These are phyloP conservation scores for Zoanthus gigantus DNA, from an alignment of 92 coral and sea anemone genomes.

Conservation along the genomic window DNA sequence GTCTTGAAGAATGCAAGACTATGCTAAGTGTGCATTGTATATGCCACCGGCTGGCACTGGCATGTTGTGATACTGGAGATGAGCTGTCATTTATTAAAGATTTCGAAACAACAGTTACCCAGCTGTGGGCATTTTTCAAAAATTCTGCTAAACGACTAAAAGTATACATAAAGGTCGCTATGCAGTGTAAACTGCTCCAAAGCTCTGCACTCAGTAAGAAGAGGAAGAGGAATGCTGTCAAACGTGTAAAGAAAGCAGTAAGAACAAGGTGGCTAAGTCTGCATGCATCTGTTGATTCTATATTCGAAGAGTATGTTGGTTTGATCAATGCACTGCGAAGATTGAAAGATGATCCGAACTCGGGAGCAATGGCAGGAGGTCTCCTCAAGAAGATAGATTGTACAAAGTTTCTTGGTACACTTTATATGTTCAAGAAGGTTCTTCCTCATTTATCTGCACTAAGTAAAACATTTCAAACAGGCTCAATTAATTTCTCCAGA, in stretches of 20 bases:
- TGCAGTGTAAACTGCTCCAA: constrained; percentile 1
- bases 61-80: constrained; percentile 49
- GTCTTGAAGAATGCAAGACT: constrained; percentile 40
- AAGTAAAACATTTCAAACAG: constrained; percentile 48
- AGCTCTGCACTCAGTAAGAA: constrained; percentile 30
- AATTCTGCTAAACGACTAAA: constrained; percentile 43
- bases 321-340: constrained; percentile 35
- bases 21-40: constrained; percentile 42
- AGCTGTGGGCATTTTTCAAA: constrained; percentile 42
- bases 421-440: constrained; percentile 46
- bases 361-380: constrained; percentile 47
- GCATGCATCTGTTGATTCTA: constrained; percentile 54
- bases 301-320: constrained; percentile 48
- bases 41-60: constrained; percentile 48
- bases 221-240: constrained; percentile 50
- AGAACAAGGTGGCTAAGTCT: constrained; percentile 60
- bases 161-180: constrained; percentile 41
- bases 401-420: constrained; percentile 42
- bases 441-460: constrained; percentile 54
- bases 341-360: constrained; percentile 44
- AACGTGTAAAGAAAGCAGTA: constrained; percentile 45
- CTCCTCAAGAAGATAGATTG: constrained; percentile 50
- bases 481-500: constrained; percentile 48
- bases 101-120: constrained; percentile 38
- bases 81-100: constrained; percentile 45